A percentile compares a stretch with the other conserved stretches of the same genome.
phyloP scores from a whole-genome alignment of 1,140 invertebrate genomes.

The Holotrichia oblita region DNA sequence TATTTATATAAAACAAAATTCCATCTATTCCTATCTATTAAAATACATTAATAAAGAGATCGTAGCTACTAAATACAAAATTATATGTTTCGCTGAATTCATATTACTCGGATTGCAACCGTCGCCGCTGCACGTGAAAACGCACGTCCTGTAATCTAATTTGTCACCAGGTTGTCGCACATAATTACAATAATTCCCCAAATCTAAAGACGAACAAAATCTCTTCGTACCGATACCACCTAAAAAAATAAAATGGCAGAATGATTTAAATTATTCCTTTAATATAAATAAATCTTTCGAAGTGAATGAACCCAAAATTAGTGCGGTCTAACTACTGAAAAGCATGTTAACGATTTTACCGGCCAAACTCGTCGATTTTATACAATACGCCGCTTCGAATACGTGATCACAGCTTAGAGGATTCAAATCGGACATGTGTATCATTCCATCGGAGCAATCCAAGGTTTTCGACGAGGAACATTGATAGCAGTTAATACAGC shows the following conservation, averaged over 20 bases:
- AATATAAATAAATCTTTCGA: too few species aligned
- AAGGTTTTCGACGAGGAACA: constrained; percentile 78
- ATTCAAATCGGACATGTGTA: constrained; percentile 66
- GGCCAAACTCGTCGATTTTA: constrained; percentile 78
- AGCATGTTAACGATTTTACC: constrained; percentile 54
- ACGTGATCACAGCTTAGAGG: constrained; percentile 77
- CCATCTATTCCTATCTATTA: constrained; percentile 4
- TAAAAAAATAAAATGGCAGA: constrained; percentile 63
- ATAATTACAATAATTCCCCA: constrained; percentile 95
- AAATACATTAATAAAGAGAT: not conserved
- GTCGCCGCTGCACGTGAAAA: constrained; percentile 88
- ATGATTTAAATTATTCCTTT: too few species aligned
- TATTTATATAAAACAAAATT: not conserved
- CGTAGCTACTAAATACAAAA: not conserved
- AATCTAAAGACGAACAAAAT: constrained; percentile 89
- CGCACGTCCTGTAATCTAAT: constrained; percentile 86
- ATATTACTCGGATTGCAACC: constrained; percentile 79
- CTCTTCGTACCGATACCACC: constrained; percentile 92
- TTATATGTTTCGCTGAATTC: not conserved
- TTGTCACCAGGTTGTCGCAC: constrained; percentile 87
- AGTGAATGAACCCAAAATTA: too few species aligned
- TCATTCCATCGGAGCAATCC: constrained; percentile 79
- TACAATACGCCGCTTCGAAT: constrained; percentile 83
- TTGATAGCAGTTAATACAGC: constrained; percentile 80
- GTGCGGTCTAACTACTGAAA: too few species aligned